Evolutionary conservation across 2,113 vertebrate genomes (phyloP).

Genomic region (Neotoma lepida): DNA sequence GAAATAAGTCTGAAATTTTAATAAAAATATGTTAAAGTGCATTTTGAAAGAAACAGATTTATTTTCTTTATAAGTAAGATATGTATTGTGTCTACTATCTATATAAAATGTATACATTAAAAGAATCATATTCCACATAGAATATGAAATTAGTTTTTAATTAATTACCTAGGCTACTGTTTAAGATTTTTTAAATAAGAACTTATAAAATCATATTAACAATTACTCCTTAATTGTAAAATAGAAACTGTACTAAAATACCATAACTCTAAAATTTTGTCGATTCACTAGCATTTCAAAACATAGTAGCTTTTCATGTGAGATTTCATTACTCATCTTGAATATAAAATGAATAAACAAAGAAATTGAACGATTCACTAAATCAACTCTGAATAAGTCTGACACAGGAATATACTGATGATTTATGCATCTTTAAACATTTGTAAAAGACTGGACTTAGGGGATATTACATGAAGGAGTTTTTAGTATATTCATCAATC

Average conservation of each 20-base stretch:
- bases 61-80: neutral
- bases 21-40: constrained; percentile 19
- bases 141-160: neutral
- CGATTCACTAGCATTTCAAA: neutral
- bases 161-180: neutral
- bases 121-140: neutral
- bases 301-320: constrained; percentile 15
- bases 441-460: constrained; percentile 63
- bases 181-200: neutral
- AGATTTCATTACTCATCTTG: constrained; percentile 43
- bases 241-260: neutral
- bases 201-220: neutral
- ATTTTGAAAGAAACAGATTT: constrained; percentile 5
- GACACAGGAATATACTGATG: constrained; percentile 60
- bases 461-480: constrained; percentile 70
- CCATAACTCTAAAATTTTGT: neutral
- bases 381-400: constrained; percentile 74
- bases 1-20: neutral
- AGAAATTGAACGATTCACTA: constrained; percentile 75
- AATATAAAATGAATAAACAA: constrained; percentile 66
- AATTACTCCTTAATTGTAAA: neutral
- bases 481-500: constrained; percentile 69
- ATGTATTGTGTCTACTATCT: neutral
- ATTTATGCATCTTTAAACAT: constrained; percentile 74
- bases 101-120: neutral